Conservation (phyloP, 2,888 invertebrate genomes). For the Phytoseiulus persimilis region DNA sequence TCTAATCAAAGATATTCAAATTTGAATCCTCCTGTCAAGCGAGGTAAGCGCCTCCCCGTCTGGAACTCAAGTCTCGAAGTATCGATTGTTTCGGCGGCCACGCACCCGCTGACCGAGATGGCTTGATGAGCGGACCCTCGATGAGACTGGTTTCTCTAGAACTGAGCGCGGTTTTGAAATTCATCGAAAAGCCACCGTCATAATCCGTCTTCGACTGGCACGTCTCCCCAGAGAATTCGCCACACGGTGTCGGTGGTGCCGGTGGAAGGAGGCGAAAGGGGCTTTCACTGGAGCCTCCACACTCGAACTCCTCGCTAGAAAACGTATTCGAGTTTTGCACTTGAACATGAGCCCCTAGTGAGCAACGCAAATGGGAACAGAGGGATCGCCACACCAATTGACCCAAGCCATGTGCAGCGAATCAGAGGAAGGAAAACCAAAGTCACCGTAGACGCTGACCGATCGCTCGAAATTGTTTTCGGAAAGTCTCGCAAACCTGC, state of each 20-base stretch:
- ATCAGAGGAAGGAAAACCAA: neutral
- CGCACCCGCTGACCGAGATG: neutral
- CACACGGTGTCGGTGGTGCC: neutral
- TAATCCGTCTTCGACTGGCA: neutral
- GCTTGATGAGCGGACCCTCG: neutral
- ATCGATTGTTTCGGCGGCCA: neutral
- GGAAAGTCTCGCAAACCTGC: neutral
- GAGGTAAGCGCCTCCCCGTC: no score
- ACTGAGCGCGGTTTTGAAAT: neutral
- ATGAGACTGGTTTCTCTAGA: neutral
- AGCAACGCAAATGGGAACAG: neutral
- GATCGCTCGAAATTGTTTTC: neutral
- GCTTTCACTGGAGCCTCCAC: neutral
- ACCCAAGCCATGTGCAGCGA: neutral
- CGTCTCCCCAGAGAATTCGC: neutral
- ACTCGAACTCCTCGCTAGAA: neutral
- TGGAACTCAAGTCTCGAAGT: neutral
- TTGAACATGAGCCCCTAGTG: neutral
- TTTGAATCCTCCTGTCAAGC: no score
- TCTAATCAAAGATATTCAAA: no score
- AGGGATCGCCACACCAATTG: neutral
- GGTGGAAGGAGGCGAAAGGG: neutral
- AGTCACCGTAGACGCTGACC: neutral
- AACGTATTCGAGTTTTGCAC: neutral
- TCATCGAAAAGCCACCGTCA: neutral